Evolutionary conservation across 2,113 vertebrate genomes (phyloP).

Genomic region (Spea bombifrons): DNA sequence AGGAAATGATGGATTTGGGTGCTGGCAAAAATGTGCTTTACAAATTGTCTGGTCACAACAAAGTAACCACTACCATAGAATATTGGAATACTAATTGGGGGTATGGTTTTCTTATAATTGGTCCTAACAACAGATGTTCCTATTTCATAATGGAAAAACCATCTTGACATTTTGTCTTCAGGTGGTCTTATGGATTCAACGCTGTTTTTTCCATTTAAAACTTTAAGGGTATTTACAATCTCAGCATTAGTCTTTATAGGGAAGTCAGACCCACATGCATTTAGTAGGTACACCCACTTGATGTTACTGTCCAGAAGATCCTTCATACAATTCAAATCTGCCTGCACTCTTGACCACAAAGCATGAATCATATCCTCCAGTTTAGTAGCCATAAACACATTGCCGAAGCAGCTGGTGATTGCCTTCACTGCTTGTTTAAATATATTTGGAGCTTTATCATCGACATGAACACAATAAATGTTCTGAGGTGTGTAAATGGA

Average conservation of each 20-base stretch:
- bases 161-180: conserved; percentile 62
- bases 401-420: conserved; percentile 78
- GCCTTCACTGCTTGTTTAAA: conserved; percentile 70
- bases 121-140: conserved; percentile 48
- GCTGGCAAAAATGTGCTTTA: conserved; percentile 67
- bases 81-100: conserved; percentile 71
- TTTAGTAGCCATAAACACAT: conserved; percentile 82
- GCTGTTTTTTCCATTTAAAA: conserved; percentile 76
- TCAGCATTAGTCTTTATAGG: conserved; percentile 88
- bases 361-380: conserved; percentile 77
- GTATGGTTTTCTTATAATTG: conserved; percentile 51
- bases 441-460: conserved; percentile 66
- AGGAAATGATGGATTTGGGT: conserved; percentile 60
- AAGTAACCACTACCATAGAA: conserved; percentile 82
- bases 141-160: conserved; percentile 70
- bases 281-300: conserved; percentile 82
- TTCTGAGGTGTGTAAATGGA: conserved; percentile 84
- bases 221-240: conserved; percentile 69
- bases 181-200: conserved; percentile 74
- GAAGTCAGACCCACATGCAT: conserved; percentile 88
- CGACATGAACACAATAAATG: conserved; percentile 82
- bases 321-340: conserved; percentile 88
- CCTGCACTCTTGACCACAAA: conserved; percentile 85
- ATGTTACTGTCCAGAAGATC: conserved; percentile 72
- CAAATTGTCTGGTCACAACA: conserved; percentile 73